These are phyloP conservation scores for Metopolophium dirhodum DNA, from an alignment of 1,140 invertebrate species.

Conservation along the genomic window DNA sequence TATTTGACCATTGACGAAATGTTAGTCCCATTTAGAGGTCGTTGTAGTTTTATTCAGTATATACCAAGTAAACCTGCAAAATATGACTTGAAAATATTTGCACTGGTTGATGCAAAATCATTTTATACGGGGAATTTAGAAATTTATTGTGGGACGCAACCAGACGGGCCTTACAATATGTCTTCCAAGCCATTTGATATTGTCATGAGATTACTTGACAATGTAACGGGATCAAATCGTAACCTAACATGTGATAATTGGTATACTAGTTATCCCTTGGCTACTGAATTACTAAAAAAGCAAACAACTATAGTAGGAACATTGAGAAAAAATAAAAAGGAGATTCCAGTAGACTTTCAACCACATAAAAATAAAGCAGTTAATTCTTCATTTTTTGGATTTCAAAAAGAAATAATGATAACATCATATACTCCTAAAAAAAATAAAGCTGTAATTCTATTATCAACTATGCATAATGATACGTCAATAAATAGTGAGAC, in stretches of 20 bases:
- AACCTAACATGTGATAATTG: conserved; percentile 63
- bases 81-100: conserved; percentile 64
- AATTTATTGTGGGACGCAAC: conserved; percentile 61
- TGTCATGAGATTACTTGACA: not conserved
- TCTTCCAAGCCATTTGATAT: conserved; percentile 58
- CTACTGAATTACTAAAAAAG: conserved; percentile 60
- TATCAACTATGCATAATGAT: conserved; percentile 60
- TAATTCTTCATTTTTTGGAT: conserved; percentile 34
- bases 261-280: conserved; percentile 61
- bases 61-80: conserved; percentile 64
- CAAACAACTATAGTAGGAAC: conserved; percentile 59
- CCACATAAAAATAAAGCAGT: conserved; percentile 20
- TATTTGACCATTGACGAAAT: conserved; percentile 64
- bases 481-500: conserved; percentile 59
- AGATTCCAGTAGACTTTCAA: conserved; percentile 58
- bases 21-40: conserved; percentile 62
- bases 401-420: conserved; percentile 52
- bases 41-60: conserved; percentile 64
- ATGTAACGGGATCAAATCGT: conserved; percentile 58
- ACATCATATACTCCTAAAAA: conserved; percentile 58
- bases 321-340: conserved; percentile 57
- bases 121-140: conserved; percentile 61
- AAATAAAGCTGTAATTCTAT: conserved; percentile 61
- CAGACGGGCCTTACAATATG: conserved; percentile 60
- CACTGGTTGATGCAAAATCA: conserved; percentile 60